Evolutionary conservation across 37 sponge, comb jelly and placozoan genomes (phyloP).

Genomic region (Chondrilla cf. caribensis): DNA sequence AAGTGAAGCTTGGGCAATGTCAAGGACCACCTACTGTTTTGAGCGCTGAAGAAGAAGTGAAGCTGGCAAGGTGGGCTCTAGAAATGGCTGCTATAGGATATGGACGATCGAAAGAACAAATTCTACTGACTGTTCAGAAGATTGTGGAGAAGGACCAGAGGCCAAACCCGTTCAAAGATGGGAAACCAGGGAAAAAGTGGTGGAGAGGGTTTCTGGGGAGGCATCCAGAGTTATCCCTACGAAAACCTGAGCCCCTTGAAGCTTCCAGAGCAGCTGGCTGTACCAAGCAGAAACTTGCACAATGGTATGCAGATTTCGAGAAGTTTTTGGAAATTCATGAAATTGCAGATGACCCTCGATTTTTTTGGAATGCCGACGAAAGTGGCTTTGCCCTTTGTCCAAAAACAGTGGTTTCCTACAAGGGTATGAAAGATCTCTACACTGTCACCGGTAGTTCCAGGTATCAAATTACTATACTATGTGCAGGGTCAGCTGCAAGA

Average conservation of each 20-base stretch:
- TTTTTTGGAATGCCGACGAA: slow-evolving; percentile 48
- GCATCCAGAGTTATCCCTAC: background rate
- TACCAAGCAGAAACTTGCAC: background rate
- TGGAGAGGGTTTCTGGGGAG: slow-evolving; percentile 15
- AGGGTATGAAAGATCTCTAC: slow-evolving; percentile 6
- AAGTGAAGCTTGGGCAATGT: slow-evolving; percentile 3
- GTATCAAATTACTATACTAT: slow-evolving; percentile 33
- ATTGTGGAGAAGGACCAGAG: slow-evolving; percentile 21
- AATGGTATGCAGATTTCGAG: slow-evolving; percentile 1
- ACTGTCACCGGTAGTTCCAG: slow-evolving; percentile 1
- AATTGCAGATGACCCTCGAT: background rate
- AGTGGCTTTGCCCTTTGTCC: slow-evolving; percentile 42
- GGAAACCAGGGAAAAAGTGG: slow-evolving; percentile 33
- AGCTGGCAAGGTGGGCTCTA: background rate
- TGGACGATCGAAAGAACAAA: slow-evolving; percentile 27
- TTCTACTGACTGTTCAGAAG: slow-evolving; percentile 8
- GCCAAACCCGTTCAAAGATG: slow-evolving; percentile 32
- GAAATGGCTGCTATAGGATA: slow-evolving; percentile 46
- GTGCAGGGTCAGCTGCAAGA: slow-evolving; percentile 31
- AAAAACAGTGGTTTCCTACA: background rate
- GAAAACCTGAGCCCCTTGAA: background rate
- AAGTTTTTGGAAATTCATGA: slow-evolving; percentile 1
- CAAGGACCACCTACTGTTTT: slow-evolving; percentile 22
- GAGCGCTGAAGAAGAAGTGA: slow-evolving; percentile 21
- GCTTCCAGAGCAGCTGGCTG: background rate